Evolutionary conservation across 35 echinoderm and acorn worm genomes (phyloP), one percentile per base, ranked within the genome.

Genomic region (Eucidaris tribuloides): DNA sequence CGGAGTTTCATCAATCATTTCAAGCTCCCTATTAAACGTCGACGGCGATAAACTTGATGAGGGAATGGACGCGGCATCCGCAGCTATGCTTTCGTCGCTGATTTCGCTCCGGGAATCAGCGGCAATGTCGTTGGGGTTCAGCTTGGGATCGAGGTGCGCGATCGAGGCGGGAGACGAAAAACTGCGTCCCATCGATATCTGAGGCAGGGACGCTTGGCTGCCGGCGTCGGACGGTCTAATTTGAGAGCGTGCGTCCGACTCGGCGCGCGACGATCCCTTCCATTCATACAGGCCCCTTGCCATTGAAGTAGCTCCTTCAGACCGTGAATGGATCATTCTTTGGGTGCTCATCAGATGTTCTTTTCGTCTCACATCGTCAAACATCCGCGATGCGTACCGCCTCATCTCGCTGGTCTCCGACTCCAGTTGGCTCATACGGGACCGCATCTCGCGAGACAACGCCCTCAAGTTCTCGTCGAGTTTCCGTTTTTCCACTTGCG

Each of bases 381-480:
- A 41, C 68, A 74, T 74, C 68, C 68, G 33, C 28, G 44, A 9
- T 22, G 68, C 36, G 3, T 74, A 40, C 5, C 68, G 68, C 11
- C 68, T 27, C 68, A 74, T 74, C 40, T 74, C 68, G 30, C 34
- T 74, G 5, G 68, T 44, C 68, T 74, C 68, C 68, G 68, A 74
- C 14, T 74, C 68, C 40, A 74, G 68, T 41, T 74, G 35, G 41
- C n/a, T 74, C 68, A 74, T 74, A 1, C 68, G 68, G 1, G 68
- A 74, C 25, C 68, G 33, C 68, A 74, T 74, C 44, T 74, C 68
- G 9, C 44, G 38, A 22, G 68, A 74, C 68, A 74, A 24, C 23
- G 68, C 29, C 37, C 44, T 33, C 13, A 74, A 40, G 44, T 74
- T 38, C 0, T 74, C 68, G 19, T 74, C 68, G 14, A 74, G 68